phyloP scores from a whole-genome alignment of 2,888 invertebrate species.

The Oegoconia quadripuncta region DNA sequence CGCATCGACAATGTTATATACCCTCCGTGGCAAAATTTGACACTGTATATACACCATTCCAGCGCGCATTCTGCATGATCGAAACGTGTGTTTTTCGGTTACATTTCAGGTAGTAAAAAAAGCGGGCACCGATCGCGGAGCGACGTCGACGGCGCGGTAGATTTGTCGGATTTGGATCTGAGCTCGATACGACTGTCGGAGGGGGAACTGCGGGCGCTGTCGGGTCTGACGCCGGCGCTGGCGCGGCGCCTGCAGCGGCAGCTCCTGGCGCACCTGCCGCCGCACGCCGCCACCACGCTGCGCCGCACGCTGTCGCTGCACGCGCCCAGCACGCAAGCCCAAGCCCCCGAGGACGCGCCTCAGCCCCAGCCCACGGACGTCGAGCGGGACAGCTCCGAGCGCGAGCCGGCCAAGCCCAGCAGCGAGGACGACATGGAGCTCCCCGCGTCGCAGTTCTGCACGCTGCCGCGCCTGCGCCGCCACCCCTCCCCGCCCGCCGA shows the following conservation, averaged over 20 bases:
- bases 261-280: constrained; percentile 83
- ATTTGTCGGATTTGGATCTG: constrained; percentile 82
- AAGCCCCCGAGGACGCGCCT: constrained; percentile 30
- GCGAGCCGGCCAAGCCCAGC: too few relatives aligned
- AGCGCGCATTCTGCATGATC: constrained; percentile 76
- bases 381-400: constrained; percentile 24
- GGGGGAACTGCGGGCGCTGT: constrained; percentile 83
- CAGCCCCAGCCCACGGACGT: constrained; percentile 33
- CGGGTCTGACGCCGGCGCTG: constrained; percentile 84
- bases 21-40: constrained; percentile 18
- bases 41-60: constrained; percentile 70
- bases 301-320: constrained; percentile 82
- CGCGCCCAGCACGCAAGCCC: constrained; percentile 37
- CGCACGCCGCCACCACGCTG: constrained; percentile 82
- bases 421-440: constrained; percentile 19
- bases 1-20: neutral
- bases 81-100: constrained; percentile 77
- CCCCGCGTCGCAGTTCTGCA: constrained; percentile 42
- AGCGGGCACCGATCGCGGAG: constrained; percentile 49
- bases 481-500: constrained; percentile 11
- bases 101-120: constrained; percentile 72
- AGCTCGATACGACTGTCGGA: constrained; percentile 84
- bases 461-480: constrained; percentile 48
- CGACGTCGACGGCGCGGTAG: constrained; percentile 56
- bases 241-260: constrained; percentile 85